Evolutionary conservation across 2,113 vertebrate genomes (phyloP).

Genomic region (Varanus komodoensis): DNA sequence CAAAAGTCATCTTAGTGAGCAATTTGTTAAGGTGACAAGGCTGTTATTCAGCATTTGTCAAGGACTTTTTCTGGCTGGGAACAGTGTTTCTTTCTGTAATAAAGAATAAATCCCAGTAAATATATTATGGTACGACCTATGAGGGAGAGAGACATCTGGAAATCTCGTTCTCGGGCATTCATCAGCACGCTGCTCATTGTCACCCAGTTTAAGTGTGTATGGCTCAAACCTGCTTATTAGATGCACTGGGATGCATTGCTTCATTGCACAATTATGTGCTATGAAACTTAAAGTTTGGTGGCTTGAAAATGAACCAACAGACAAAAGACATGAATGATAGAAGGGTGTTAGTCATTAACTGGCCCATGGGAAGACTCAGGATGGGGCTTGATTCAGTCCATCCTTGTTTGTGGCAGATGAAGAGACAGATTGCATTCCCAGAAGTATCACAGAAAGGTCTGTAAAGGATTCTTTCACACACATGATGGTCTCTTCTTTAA

Average conservation of each 20-base stretch:
- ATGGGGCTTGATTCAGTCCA: not conserved
- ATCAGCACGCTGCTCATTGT: not conserved
- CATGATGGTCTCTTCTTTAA: not conserved
- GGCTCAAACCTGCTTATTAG: not conserved
- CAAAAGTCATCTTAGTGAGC: not conserved
- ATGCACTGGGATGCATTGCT: not conserved
- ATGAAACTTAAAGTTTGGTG: not conserved
- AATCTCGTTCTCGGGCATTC: not conserved
- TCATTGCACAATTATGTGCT: not conserved
- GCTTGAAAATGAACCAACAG: not conserved
- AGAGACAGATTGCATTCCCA: not conserved
- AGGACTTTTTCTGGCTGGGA: not conserved
- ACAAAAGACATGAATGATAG: not conserved
- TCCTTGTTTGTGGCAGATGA: not conserved
- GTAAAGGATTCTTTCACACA: not conserved
- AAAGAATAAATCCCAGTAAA: not conserved
- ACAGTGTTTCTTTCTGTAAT: not conserved
- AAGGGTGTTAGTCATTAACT: not conserved
- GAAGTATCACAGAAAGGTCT: not conserved
- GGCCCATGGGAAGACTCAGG: not conserved
- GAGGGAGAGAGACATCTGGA: not conserved
- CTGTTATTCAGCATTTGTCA: constrained; percentile 8
- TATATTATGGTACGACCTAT: not conserved
- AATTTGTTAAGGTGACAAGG: not conserved
- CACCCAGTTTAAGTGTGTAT: not conserved